Percentiles rank a stretch among this genome's conserved stretches.
Conservation (phyloP, 2,797 vertebrate genomes). For the Clamator glandarius region DNA sequence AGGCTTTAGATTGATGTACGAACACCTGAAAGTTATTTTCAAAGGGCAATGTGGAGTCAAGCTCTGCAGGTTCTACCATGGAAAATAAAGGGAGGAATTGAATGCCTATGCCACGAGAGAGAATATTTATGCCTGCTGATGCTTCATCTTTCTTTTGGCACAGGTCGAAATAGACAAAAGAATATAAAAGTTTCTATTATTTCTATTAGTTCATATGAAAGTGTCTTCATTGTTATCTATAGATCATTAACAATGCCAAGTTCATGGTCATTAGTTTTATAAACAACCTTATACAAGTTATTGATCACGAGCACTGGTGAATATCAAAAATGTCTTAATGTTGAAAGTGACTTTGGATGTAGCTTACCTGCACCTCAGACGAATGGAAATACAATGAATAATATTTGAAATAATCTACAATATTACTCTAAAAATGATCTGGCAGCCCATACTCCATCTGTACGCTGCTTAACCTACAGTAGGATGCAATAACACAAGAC, state of each 20-base stretch:
- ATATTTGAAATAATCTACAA: neutral
- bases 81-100: slow-evolving; percentile 26
- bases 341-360: slow-evolving; percentile 38
- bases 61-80: neutral
- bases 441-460: neutral
- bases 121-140: neutral
- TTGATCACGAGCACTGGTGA: neutral
- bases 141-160: neutral
- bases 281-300: slow-evolving; percentile 5
- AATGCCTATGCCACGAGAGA: neutral
- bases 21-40: slow-evolving; percentile 59
- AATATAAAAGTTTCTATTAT: neutral
- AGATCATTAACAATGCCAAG: neutral
- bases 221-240: neutral
- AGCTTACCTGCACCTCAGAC: neutral
- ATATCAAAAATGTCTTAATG: slow-evolving; percentile 10
- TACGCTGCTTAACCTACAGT: neutral
- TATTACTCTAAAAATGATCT: neutral
- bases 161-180: neutral
- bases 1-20: slow-evolving; percentile 33
- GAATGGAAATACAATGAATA: neutral
- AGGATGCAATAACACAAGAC: neutral
- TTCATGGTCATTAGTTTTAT: neutral
- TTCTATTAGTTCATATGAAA: neutral
- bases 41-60: slow-evolving; percentile 36